phyloP scores from a whole-genome alignment of 2,113 vertebrate genomes.

The Scytalopus superciliaris region DNA sequence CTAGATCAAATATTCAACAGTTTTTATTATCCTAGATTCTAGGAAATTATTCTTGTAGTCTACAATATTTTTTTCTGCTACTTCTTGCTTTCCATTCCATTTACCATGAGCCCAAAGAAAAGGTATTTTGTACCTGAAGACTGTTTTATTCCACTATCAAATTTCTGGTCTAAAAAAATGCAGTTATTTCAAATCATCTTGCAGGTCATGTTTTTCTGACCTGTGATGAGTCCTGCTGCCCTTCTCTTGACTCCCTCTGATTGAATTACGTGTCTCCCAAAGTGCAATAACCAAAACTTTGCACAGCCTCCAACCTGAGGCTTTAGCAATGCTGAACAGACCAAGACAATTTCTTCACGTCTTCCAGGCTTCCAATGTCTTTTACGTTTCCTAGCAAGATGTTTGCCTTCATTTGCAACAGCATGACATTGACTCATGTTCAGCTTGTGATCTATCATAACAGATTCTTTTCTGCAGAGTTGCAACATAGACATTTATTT shows the following conservation, averaged over 20 bases:
- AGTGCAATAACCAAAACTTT: neutral
- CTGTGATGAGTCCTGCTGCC: neutral
- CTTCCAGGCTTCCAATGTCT: neutral
- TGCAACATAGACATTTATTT: neutral
- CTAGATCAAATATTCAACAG: neutral
- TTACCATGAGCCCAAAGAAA: neutral
- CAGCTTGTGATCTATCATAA: constrained; percentile 5
- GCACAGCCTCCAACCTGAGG: neutral
- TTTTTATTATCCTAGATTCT: neutral
- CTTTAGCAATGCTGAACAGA: neutral
- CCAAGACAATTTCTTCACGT: neutral
- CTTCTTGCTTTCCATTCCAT: neutral
- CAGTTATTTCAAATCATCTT: neutral
- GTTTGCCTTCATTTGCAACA: constrained; percentile 12
- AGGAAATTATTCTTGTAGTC: neutral
- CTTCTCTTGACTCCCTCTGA: neutral
- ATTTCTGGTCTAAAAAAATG: neutral
- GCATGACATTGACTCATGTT: constrained; percentile 31
- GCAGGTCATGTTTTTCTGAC: neutral
- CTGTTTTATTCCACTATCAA: neutral
- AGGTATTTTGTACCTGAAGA: neutral
- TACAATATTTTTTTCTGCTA: neutral
- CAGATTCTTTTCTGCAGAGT: neutral
- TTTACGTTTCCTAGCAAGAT: neutral
- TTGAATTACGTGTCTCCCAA: neutral